Evolutionary conservation across 1,140 invertebrate genomes (phyloP), one percentile per base, ranked within the genome.

Genomic region (Drosophila littoralis): DNA sequence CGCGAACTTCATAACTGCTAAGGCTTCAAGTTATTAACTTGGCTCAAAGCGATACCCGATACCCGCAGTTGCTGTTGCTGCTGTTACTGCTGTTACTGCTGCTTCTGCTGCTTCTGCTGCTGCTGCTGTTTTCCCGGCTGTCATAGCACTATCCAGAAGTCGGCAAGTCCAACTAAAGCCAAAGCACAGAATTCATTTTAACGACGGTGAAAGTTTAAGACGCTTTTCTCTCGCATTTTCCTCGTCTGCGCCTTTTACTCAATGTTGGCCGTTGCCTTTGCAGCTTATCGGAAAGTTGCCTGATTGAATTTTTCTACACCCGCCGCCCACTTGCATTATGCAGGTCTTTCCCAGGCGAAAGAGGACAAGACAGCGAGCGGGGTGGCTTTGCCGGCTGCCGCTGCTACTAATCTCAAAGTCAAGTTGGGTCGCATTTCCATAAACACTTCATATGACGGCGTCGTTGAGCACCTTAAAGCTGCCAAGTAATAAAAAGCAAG

Each of bases 271-370:
- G 69, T 78, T 78, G 84, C 69, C 79, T 83, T 88, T 68, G 83
- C 83, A 88, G 83, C 83, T 88, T 88, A 88, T 88, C 84, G 84
- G 80, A 89, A 88, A 88, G 84, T 89, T 88, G 75, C 76, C 79
- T 85, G 82, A 85, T 85, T 85, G 82, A 82, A 85, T 86, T 86
- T 79, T 86, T 51, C 22, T 35, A 9, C 12, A 35, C 33, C 13
- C 40, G 28, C 12, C 65, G 33, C 43, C 55, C 70, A 64, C 81
- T 71, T 68, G 60, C 81, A 77, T 52, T 59, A 71, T 83, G 80
- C 67, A 81, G 38, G n/a, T n/a, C n/a, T n/a, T n/a, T n/a, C 15
- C 36, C 7, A 42, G 45, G 50, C n/a, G 28, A 73, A 38, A 50
- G 61, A 52, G 32, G 48, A 12, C 38, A 55, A 17, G 54, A 17